phyloP scores from a whole-genome alignment of 2,113 vertebrate species.

The Hoplias malabaricus region DNA sequence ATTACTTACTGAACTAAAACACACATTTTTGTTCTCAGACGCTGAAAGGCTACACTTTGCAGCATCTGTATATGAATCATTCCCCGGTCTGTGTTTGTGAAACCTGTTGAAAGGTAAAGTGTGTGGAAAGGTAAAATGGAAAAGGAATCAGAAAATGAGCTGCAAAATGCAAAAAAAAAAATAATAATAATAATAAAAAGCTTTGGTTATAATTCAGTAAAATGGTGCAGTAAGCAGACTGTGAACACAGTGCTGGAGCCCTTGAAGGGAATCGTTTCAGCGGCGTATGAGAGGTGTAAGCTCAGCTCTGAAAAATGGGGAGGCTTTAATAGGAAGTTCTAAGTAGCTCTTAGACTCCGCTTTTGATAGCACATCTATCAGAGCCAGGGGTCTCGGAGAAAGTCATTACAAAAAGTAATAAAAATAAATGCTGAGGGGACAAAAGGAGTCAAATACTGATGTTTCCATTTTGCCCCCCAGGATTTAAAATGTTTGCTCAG shows the following conservation, averaged over 20 bases:
- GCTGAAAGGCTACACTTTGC: not conserved
- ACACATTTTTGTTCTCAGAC: not conserved
- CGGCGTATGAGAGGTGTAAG: not conserved
- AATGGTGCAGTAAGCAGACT: not conserved
- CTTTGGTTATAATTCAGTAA: constrained; percentile 16
- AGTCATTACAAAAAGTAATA: constrained; percentile 45
- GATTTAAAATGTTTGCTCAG: not conserved
- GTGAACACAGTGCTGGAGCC: not conserved
- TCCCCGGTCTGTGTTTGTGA: not conserved
- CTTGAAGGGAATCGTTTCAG: constrained; percentile 24
- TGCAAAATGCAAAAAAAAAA: not conserved
- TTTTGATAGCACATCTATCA: constrained; percentile 41
- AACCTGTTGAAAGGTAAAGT: not conserved
- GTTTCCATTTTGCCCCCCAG: constrained; percentile 27
- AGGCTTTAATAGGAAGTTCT: constrained; percentile 38
- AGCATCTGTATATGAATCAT: not conserved
- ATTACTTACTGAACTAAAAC: not conserved
- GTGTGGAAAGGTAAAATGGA: not conserved
- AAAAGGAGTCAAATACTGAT: constrained; percentile 24
- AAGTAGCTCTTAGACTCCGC: constrained; percentile 40
- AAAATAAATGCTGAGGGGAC: constrained; percentile 36
- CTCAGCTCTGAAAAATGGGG: constrained; percentile 27
- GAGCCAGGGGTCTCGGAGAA: constrained; percentile 7
- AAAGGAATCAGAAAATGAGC: not conserved
- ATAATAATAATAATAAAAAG: not conserved